Base-by-base conservation (phyloP, 2,888 invertebrate genomes). In the Chesias legatella region DNA sequence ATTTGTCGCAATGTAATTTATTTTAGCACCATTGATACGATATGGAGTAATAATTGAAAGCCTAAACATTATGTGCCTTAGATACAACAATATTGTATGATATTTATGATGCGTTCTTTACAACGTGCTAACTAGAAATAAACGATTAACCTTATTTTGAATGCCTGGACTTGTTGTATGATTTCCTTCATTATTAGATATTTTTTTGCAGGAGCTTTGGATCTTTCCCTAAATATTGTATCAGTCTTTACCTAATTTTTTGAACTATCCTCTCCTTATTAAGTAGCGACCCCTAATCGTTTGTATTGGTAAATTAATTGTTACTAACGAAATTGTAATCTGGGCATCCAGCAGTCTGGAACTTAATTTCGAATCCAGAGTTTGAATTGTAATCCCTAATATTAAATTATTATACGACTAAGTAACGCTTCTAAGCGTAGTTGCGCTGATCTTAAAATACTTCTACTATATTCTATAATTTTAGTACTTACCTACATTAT, bases 51-150 rank as follows among this genome's bases (percentile, higher is more conserved):
- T 78, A 73, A 85, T 82, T 79, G 79, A 79, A 85, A 88, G 88
- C 88, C 88, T 89, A 89, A 85, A 89, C 81, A 86, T 88, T 88
- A 88, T 86, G 89, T 89, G 89, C 89, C 89, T 89, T 89, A 89
- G 88, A 89, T 86, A 85, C 86, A 88, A 89, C 89, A 89, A 88
- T 89, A 88, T 88, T 88, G 88, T 88, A 88, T 77, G 73, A 79
- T 88, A 88, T 88, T 83, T 84, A 86, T 77, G 83, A 86, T 83
- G 84, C 86, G 85, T 86, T 86, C 84, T 86, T 85, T 86, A 86
- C 85, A 86, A 86, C 86, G 85, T 88, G 84, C 88, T 82, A 84
- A 86, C 76, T 88, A 86, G 88, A 84, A 78, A 78, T 85, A 80
- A 84, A 85, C 72, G 67, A 75, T 81, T 76, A 79, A 74, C 61